Evolutionary conservation across 2,888 invertebrate species (phyloP), one percentile per base, ranked within the genome.

Genomic region (Xestia c-nigrum): DNA sequence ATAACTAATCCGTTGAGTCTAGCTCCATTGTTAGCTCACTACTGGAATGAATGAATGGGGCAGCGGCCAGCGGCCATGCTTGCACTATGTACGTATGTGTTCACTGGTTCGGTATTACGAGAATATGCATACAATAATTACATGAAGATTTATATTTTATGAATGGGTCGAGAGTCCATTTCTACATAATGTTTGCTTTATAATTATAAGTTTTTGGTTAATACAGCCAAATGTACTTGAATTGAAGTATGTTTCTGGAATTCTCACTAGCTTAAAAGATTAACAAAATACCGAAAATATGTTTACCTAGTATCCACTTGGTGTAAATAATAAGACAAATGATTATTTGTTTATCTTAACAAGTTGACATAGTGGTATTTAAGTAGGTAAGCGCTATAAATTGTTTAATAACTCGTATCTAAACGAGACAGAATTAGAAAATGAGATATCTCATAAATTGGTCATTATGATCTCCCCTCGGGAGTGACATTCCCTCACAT

Each of bases 1-100:
- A 87, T 76, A 72, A 84, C 85, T 87, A 87, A 84, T 86, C 87
- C 73, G 80, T 80, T 69, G 75, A 80, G 85, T 76, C 72, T 79
- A 74, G 74, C 79, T 84, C 40, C 72, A 84, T 86, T 84, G 83
- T 84, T 50, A 64, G 79, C 68, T 69, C 61, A 38, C 84, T 70
- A 52, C 86, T 83, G 83, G 64, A 70, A 67, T 72, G 63, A 84
- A 70, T 84, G 86, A 64, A 70, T 66, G 72, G 31, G 38, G 21
- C 43, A 64, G 65, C 46, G 31, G 19, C 31, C 64, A 5, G 65
- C 43, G n/a, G n/a, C 47, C 76, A 14, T 5, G 50, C 24, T 31
- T 38, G 63, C 31, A 55, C 21, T 19, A n/a, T 40, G 43, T n/a
- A 38, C 47, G 43, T n/a, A 38, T 12, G 31, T 59, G 57, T 50